Evolutionary conservation across 1,140 invertebrate species (phyloP), one percentile per base, ranked within the genome.

Genomic region (Penaeus japonicus): DNA sequence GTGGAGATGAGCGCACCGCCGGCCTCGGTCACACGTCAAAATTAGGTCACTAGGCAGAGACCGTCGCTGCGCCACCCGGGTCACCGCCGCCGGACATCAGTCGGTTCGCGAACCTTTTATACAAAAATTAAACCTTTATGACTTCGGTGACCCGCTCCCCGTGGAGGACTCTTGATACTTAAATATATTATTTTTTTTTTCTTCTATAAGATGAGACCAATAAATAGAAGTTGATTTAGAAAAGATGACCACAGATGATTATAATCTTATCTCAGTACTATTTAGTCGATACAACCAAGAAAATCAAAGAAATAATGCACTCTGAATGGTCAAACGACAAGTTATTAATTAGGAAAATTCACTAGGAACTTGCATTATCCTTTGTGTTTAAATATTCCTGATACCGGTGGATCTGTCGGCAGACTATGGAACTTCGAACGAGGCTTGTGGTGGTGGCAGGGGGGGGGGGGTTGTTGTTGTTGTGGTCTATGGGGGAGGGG

Each of bases 341-440:
- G 81, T 73, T 83, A 39, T 83, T 88, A 62, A 88, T 88, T 88
- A 88, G 80, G 86, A 88, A 82, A 85, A 83, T 73, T 82, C 70
- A 88, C 86, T 88, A 88, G 86, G 86, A 88, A 88, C 86, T 88
- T 88, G 86, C 39, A 88, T 87, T 88, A 88, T 88, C 86, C 86
- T 83, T 88, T 88, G 86, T 88, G 86, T 88, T 88, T 88, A 30
- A 84, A 59, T 83, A 88, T 88, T 88, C 86, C 86, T 88, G 86
- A 88, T 88, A 88, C 86, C 80, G 81, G 86, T 88, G 86, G 80
- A 82, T 57, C 62, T 88, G 86, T 88, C 80, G 86, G 81, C 80
- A 88, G 86, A 88, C 79, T 88, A 83, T 88, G 86, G 80, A 88
- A 88, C 86, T 88, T 88, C 70, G 86, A 88, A 84, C 70, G 83